Conservation (phyloP, 2,113 vertebrate genomes). For the Gavialis gangeticus region DNA sequence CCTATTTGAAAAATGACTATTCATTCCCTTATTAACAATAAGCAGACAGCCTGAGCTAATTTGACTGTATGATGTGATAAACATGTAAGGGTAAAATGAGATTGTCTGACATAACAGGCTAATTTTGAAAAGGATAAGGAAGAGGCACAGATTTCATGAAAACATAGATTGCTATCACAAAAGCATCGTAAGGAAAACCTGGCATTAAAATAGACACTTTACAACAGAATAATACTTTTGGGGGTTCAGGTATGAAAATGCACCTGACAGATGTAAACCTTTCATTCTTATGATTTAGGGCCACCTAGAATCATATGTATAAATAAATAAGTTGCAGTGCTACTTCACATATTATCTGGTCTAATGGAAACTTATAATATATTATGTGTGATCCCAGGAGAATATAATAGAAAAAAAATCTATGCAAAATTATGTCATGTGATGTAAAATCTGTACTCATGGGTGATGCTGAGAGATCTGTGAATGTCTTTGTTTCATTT, state of each 20-base stretch:
- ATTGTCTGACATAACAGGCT: background rate
- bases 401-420: background rate
- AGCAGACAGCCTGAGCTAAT: background rate
- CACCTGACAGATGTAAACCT: background rate
- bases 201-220: background rate
- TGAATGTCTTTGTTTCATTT: background rate
- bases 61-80: background rate
- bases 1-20: background rate
- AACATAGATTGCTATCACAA: background rate
- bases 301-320: rapidly evolving
- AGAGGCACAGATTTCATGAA: rapidly evolving
- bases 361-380: constrained; percentile 13
- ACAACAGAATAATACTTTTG: background rate
- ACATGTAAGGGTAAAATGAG: background rate
- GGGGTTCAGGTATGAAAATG: background rate
- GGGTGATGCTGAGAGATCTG: background rate
- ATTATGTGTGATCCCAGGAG: background rate
- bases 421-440: background rate
- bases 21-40: constrained; percentile 6
- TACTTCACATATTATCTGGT: background rate
- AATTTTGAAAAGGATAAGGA: background rate
- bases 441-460: constrained; percentile 36
- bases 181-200: background rate
- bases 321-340: background rate
- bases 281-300: background rate